Percentiles rank a stretch among this genome's conserved stretches.
Evolutionary conservation across 35 echinoderm and acorn worm genomes (phyloP).

Genomic region (Hemicentrotus pulcherrimus): DNA sequence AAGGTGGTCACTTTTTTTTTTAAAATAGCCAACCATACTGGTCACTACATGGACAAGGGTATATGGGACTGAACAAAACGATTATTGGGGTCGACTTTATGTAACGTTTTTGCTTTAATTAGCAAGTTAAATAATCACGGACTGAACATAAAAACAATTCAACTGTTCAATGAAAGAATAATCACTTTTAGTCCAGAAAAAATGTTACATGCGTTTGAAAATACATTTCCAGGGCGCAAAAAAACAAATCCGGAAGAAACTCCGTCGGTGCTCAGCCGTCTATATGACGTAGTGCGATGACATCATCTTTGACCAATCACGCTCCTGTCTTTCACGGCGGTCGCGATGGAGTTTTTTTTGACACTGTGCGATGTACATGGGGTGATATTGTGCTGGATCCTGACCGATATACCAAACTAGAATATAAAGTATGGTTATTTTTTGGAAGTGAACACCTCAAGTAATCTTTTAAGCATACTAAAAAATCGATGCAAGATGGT

Average conservation of each 20-base stretch:
- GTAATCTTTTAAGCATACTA: neutral
- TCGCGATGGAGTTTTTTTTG: neutral
- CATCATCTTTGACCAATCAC: conserved; percentile 4
- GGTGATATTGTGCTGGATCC: neutral
- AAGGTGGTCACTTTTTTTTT: no score
- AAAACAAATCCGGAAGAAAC: neutral
- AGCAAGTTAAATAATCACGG: no score
- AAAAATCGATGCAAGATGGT: neutral
- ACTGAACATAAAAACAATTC: no score
- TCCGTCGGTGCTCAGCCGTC: neutral
- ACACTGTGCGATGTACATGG: neutral
- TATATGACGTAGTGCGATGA: conserved; percentile 17
- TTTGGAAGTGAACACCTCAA: neutral
- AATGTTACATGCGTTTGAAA: neutral
- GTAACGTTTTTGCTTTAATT: no score
- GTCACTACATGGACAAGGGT: no score
- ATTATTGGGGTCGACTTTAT: no score
- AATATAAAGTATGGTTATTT: neutral
- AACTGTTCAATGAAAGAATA: neutral
- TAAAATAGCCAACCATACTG: no score
- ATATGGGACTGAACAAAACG: no score
- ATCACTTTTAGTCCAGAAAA: neutral
- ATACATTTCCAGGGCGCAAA: neutral
- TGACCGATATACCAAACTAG: neutral
- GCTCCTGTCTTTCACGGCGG: neutral